Evolutionary conservation across 1,140 invertebrate genomes (phyloP).

Genomic region (Heliconius himera): DNA sequence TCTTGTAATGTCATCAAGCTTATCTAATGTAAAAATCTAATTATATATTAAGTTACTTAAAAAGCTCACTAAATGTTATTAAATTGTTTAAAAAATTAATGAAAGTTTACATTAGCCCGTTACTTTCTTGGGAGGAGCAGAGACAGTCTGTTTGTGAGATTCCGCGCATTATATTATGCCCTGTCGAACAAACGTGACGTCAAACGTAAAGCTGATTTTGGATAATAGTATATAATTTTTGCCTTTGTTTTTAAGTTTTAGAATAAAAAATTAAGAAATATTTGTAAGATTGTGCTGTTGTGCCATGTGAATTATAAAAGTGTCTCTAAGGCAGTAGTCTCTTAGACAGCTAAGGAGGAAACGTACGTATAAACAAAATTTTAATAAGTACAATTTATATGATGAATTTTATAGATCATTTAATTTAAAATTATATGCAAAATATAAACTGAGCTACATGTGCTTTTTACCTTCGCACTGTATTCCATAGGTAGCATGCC

Average conservation of each 20-base stretch:
- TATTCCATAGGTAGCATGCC: too few species aligned
- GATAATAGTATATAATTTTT: neutral
- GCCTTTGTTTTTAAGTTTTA: neutral
- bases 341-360: neutral
- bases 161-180: conserved; percentile 10
- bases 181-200: conserved; percentile 17
- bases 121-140: conserved; percentile 23
- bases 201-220: neutral
- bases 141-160: neutral
- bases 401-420: too few species aligned
- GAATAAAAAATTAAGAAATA: neutral
- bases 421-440: too few species aligned
- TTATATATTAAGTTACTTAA: neutral
- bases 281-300: neutral
- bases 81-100: conserved; percentile 16
- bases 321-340: too few species aligned
- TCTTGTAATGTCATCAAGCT: neutral
- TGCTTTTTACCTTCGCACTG: too few species aligned
- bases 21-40: conserved; percentile 10
- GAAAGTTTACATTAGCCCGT: conserved; percentile 17
- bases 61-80: neutral
- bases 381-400: neutral
- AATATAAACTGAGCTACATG: too few species aligned
- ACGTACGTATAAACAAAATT: neutral
- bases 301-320: neutral